A percentile compares a stretch with the other conserved stretches of the same genome.
These are phyloP conservation scores for Cochlearius cochlearius DNA, from an alignment of 2,113 vertebrate species.

Conservation along the genomic window DNA sequence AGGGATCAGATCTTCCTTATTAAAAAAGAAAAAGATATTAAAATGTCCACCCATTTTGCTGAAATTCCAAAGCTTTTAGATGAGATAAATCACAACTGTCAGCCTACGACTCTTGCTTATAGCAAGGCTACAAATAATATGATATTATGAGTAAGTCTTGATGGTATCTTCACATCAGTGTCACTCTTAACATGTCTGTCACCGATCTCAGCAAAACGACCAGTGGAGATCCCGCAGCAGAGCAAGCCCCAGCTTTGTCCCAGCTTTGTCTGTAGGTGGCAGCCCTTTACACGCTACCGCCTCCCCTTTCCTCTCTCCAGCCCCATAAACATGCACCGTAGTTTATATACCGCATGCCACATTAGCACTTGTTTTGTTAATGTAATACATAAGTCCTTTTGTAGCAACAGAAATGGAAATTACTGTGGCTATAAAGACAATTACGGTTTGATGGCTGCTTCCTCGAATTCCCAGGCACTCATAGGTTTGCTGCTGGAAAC, in stretches of 20 bases:
- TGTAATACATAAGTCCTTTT: neutral
- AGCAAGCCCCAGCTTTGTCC: neutral
- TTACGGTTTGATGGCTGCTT: neutral
- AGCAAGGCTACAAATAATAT: neutral
- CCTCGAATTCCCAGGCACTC: neutral
- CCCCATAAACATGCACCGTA: fast-evolving
- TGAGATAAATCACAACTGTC: neutral
- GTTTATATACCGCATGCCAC: neutral
- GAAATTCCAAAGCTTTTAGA: neutral
- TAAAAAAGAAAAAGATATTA: neutral
- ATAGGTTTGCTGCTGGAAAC: neutral
- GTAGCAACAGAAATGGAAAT: conserved; percentile 2
- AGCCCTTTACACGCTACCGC: neutral
- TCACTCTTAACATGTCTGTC: neutral
- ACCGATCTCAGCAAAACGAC: neutral
- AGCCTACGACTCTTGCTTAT: neutral
- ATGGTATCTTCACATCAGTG: neutral
- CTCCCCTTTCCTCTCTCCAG: neutral
- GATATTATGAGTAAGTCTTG: neutral
- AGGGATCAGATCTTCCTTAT: neutral
- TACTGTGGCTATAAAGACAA: neutral
- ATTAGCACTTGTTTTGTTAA: neutral
- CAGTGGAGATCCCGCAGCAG: neutral
- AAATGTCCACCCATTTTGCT: neutral
- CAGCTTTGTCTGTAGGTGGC: conserved; percentile 40